Evolutionary conservation across 2,888 invertebrate species (phyloP), one percentile per base, ranked within the genome.

Genomic region (Ectemnius continuus): DNA sequence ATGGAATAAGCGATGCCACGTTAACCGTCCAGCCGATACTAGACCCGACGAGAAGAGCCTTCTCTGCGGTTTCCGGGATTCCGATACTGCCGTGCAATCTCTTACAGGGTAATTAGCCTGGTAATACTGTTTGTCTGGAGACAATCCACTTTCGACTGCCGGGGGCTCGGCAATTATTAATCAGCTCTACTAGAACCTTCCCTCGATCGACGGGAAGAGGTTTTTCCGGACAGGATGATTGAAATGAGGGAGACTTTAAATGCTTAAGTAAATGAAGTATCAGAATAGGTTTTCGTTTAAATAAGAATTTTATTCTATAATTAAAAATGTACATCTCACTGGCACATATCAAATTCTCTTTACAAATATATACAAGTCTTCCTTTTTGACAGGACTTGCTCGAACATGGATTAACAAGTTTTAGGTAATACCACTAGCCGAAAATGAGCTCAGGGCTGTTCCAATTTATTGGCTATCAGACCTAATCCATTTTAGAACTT

Each of bases 1-100:
- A 52, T 56, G 69, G 67, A 67, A 70, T 62, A 67, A 68, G 26
- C 75, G 75, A 75, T 8, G 60, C 6, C 26, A 28, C 36, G 16
- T 16, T 36, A 36, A 36, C 36, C 36, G 14, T 8, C 26, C 26
- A n/a, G 56, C 5, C 18, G 23, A 14, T 23, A 18, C 26, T 52
- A 52, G 16, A 52, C 14, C 28, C 28, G 18, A 6, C 26, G 36
- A n/a, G 45, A 18, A 28, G 23, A 61, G 61, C 45, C 23, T 48
- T 47, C 46, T 4, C 3, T 52, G 56, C 61, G 14, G 18, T 28
- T 26, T 57, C 6, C 28, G 14, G 18, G 14, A n/a, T 52, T 59
- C 46, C 47, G 36, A 18, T 59, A 58, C 52, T 52, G 5, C 52
- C 16, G 4, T 52, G 52, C 14, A 52, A 52, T 14, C 52, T 16